Evolutionary conservation across 2,888 invertebrate species (phyloP), one percentile per base, ranked within the genome.

Genomic region (Cerastis leucographa): DNA sequence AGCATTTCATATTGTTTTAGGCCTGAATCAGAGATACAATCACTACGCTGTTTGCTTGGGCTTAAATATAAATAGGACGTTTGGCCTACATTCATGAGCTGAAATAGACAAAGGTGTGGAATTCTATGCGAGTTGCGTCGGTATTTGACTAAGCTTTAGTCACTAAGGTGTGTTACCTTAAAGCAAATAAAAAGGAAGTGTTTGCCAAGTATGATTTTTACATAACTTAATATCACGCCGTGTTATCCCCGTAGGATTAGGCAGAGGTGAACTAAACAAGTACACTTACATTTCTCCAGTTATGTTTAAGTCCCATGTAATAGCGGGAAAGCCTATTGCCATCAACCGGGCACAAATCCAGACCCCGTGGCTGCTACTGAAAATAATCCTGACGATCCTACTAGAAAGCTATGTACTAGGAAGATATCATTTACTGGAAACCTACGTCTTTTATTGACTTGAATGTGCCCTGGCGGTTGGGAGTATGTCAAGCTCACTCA

Each of bases 1-100:
- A 49, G 49, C 78, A 83, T 67, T 54, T 71, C 42, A 80, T 81
- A 79, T 81, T 84, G 61, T 84, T 81, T 81, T 70, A 84, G 84
- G 79, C 40, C 61, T 40, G 54, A 72, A 61, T 79, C 73, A 70
- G 74, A 70, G 69, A 80, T 59, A 81, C 80, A 81, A 71, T 80
- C 74, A 59, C 74, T 70, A 29, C 22, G 62, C 40, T 65, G 61
- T 74, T 76, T 74, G 71, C 77, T 71, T 73, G 49, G 78, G 65
- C 22, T 68, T 61, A 72, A 74, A 74, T 74, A 78, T 76, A 87
- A 83, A 84, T 80, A 77, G 80, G 80, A 62, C 77, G 74, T 66
- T 66, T 78, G 78, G 29, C 80, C 76, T 78, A 80, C 81, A 78
- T 85, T 77, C 79, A 74, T 77, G 75, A 81, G 81, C 68, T 67